These are phyloP conservation scores for Drosophila varians DNA, from an alignment of 1,140 invertebrate genomes.

Conservation along the genomic window DNA sequence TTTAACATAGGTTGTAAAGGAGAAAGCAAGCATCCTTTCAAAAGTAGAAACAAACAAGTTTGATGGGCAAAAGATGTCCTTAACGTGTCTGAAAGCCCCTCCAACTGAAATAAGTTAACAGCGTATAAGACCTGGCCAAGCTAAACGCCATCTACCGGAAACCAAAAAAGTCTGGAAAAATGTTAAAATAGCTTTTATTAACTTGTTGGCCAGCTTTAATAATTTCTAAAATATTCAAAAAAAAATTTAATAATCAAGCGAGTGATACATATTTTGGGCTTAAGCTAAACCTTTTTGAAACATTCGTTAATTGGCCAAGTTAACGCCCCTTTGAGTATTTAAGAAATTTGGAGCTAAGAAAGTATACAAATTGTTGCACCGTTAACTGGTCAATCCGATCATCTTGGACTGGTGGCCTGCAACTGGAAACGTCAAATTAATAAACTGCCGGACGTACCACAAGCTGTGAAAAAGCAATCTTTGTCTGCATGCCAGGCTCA, in stretches of 20 bases:
- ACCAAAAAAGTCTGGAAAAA: neutral
- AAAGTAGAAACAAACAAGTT: neutral
- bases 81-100: slow-evolving; percentile 3
- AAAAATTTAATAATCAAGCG: neutral
- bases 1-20: neutral
- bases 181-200: slow-evolving; percentile 12
- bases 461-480: slow-evolving; percentile 81
- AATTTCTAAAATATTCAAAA: neutral
- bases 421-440: slow-evolving; percentile 78
- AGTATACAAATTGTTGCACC: slow-evolving; percentile 73
- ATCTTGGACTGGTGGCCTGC: slow-evolving; percentile 13
- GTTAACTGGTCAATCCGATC: slow-evolving; percentile 35
- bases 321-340: neutral
- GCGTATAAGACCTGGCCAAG: slow-evolving; percentile 31
- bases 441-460: slow-evolving; percentile 78
- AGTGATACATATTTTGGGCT: too few relatives aligned
- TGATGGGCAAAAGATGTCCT: neutral
- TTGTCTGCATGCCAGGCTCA: slow-evolving; percentile 56
- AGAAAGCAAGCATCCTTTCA: neutral
- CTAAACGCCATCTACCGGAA: slow-evolving; percentile 26
- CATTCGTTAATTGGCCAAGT: slow-evolving; percentile 3
- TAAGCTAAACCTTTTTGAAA: neutral
- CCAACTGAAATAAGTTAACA: neutral
- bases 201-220: slow-evolving; percentile 5
- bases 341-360: slow-evolving; percentile 14